Percentiles rank a stretch among this genome's conserved stretches.
Conservation (phyloP, 2,888 invertebrate genomes). For the Willowsia nigromaculata region DNA sequence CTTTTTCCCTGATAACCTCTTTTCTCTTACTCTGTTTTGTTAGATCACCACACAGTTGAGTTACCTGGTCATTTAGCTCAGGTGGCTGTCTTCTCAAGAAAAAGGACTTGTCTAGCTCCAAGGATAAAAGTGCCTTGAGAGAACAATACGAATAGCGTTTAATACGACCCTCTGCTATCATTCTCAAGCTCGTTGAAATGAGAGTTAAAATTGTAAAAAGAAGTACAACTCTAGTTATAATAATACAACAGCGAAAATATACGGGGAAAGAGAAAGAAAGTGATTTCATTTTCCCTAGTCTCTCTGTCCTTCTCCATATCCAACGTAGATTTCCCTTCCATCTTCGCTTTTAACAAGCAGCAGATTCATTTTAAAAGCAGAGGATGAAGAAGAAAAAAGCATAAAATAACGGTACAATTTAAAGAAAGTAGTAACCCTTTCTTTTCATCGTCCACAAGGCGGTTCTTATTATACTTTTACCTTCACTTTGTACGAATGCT, state of each 20-base stretch:
- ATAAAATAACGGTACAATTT: constrained; percentile 45
- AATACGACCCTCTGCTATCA: constrained; percentile 55
- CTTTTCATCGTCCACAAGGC: constrained; percentile 1
- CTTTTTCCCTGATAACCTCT: constrained; percentile 39
- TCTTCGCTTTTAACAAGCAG: neutral
- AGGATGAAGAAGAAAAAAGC: constrained; percentile 9
- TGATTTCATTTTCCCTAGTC: neutral
- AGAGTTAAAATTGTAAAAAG: constrained; percentile 46
- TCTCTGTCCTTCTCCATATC: neutral
- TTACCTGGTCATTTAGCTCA: constrained; percentile 62
- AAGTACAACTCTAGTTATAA: constrained; percentile 11
- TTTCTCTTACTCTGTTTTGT: neutral
- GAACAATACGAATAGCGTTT: constrained; percentile 47
- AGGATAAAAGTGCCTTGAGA: constrained; percentile 45
- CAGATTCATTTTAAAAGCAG: constrained; percentile 6
- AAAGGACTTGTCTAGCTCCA: constrained; percentile 18
- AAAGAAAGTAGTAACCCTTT: constrained; percentile 29
- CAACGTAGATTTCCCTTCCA: neutral
- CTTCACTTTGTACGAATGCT: neutral
- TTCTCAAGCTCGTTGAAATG: constrained; percentile 59
- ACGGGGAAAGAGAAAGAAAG: neutral
- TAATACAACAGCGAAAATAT: neutral
- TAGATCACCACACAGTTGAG: constrained; percentile 18
- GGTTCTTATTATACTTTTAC: neutral
- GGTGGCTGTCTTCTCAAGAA: constrained; percentile 51